phyloP scores from a whole-genome alignment of 2,888 invertebrate genomes.

The Branchinecta sandiegonensis region DNA sequence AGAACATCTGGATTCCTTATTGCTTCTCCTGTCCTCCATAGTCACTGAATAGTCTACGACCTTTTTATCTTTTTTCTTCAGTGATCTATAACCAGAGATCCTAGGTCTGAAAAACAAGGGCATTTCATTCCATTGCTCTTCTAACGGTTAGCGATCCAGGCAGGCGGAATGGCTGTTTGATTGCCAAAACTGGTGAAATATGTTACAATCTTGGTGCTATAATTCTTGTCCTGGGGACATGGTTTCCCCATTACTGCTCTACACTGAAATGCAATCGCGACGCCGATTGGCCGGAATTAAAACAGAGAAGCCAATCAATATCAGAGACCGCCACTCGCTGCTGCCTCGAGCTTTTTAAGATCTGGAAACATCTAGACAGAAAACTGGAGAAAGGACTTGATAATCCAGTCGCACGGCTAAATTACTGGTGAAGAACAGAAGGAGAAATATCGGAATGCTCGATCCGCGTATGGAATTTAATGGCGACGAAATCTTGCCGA shows the following conservation, averaged over 20 bases:
- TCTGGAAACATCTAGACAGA: neutral
- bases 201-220: conserved; percentile 15
- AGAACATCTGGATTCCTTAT: too few relatives aligned
- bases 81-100: too few relatives aligned
- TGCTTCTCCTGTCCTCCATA: too few relatives aligned
- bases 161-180: conserved; percentile 9
- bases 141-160: conserved; percentile 1
- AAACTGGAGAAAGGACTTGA: neutral
- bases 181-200: conserved; percentile 16
- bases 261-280: conserved; percentile 6
- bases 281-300: neutral
- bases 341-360: conserved; percentile 9
- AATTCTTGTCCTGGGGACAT: conserved; percentile 9
- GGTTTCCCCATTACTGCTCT: conserved; percentile 10
- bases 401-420: neutral
- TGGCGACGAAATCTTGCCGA: too few relatives aligned
- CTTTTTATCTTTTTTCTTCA: too few relatives aligned
- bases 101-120: neutral
- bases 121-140: conserved; percentile 8
- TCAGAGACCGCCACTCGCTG: neutral
- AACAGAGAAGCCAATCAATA: conserved; percentile 12
- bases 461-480: too few relatives aligned
- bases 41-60: too few relatives aligned
- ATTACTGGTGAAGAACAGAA: neutral
- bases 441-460: too few relatives aligned